Percentiles rank a stretch among this genome's conserved stretches.
phyloP scores from a whole-genome alignment of 1,140 invertebrate species.

The Ceratitis capitata region DNA sequence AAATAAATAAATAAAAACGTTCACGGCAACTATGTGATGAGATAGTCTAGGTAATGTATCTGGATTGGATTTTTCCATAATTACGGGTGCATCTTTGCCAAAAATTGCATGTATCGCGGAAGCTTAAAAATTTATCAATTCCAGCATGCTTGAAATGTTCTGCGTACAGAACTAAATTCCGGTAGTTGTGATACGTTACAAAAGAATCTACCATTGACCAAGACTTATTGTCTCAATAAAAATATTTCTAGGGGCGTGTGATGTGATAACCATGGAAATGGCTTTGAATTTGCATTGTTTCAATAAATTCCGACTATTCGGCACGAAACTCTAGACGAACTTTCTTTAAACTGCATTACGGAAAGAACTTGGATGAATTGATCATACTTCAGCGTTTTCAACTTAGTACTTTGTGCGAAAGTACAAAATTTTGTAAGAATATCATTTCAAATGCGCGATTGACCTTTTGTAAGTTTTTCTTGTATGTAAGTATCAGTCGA shows the following conservation, averaged over 20 bases:
- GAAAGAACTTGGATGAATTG: too few relatives aligned
- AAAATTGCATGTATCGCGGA: conserved; percentile 93
- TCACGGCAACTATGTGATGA: conserved; percentile 91
- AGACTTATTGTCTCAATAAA: conserved; percentile 97
- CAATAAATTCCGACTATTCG: too few relatives aligned
- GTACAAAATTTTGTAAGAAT: too few relatives aligned
- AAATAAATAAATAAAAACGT: too few relatives aligned
- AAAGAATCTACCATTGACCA: conserved; percentile 94
- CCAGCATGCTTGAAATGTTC: conserved; percentile 80
- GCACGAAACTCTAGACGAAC: too few relatives aligned
- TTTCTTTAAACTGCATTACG: too few relatives aligned
- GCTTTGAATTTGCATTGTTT: too few relatives aligned
- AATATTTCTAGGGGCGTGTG: conserved; percentile 87
- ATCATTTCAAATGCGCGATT: conserved; percentile 90
- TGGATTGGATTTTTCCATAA: conserved; percentile 70
- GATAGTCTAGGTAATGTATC: conserved; percentile 82
- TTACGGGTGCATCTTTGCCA: conserved; percentile 73
- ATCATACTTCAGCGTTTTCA: too few relatives aligned
- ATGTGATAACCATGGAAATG: conserved; percentile 92
- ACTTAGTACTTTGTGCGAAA: too few relatives aligned
- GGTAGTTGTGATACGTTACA: conserved; percentile 88
- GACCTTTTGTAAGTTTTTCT: conserved; percentile 89
- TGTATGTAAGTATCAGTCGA: conserved; percentile 76
- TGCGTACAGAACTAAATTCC: conserved; percentile 73
- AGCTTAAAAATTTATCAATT: conserved; percentile 95